A percentile compares a stretch with the other conserved stretches of the same genome.
These are phyloP conservation scores for Corythoichthys intestinalis DNA, from an alignment of 2,113 vertebrate species.

Conservation along the genomic window DNA sequence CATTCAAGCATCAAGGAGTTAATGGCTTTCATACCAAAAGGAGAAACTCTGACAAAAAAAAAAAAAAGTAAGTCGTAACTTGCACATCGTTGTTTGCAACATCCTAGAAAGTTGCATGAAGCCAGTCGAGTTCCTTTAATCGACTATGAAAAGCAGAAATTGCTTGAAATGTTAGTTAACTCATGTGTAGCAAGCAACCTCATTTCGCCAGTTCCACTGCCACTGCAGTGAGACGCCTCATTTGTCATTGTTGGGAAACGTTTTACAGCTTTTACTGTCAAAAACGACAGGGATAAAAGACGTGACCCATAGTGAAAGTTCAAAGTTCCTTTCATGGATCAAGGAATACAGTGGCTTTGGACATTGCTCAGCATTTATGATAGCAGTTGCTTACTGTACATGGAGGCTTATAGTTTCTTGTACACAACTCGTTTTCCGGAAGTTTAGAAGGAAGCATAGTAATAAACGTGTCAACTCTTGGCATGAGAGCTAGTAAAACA, in stretches of 20 bases:
- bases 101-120: not conserved
- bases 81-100: not conserved
- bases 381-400: not conserved
- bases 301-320: not conserved
- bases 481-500: too few species aligned
- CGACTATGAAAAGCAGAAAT: not conserved
- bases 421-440: not conserved
- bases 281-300: not conserved
- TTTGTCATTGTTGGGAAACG: not conserved
- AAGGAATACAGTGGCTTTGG: not conserved
- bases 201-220: not conserved
- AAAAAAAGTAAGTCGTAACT: not conserved
- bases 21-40: not conserved
- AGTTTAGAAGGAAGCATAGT: not conserved
- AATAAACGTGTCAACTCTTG: not conserved
- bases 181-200: not conserved
- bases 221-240: not conserved
- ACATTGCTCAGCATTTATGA: constrained; percentile 1
- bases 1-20: too few species aligned
- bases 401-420: not conserved
- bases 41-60: too few species aligned
- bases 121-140: not conserved
- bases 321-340: not conserved
- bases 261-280: not conserved
- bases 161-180: not conserved